phyloP scores from a whole-genome alignment of 2,113 vertebrate genomes.

The Anolis carolinensis region DNA sequence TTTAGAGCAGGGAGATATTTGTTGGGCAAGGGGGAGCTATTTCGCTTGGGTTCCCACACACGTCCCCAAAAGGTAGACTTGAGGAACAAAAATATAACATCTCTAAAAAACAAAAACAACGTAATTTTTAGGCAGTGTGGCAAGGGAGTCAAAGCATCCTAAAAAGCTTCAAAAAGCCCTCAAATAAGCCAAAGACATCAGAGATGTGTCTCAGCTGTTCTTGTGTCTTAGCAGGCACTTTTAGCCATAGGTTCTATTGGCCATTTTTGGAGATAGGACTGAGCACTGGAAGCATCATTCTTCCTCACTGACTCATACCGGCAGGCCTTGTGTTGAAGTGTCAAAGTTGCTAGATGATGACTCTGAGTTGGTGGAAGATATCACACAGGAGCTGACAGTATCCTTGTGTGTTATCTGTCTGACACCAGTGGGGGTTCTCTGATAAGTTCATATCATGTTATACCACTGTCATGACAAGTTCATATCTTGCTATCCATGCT shows the following conservation, averaged over 20 bases:
- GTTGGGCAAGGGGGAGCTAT: too few relatives aligned
- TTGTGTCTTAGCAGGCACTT: neutral
- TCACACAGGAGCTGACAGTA: neutral
- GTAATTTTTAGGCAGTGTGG: neutral
- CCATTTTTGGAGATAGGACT: neutral
- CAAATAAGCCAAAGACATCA: neutral
- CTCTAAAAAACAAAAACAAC: neutral
- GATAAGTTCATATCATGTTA: neutral
- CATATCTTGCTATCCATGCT: neutral
- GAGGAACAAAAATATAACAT: neutral
- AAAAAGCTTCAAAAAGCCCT: neutral
- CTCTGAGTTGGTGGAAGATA: neutral
- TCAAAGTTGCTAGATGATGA: neutral
- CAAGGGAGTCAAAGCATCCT: neutral
- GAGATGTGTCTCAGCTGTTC: neutral
- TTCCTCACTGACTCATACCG: neutral
- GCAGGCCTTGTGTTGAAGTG: neutral
- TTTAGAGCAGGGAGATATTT: too few relatives aligned
- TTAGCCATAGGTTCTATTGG: neutral
- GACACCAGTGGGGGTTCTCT: neutral
- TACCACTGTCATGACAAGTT: neutral
- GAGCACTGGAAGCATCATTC: neutral
- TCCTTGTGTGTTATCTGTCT: neutral
- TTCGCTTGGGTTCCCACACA: too few relatives aligned
- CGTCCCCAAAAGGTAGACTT: neutral